phyloP scores from a whole-genome alignment of 2,113 vertebrate species.

The Solenodon paradoxus region DNA sequence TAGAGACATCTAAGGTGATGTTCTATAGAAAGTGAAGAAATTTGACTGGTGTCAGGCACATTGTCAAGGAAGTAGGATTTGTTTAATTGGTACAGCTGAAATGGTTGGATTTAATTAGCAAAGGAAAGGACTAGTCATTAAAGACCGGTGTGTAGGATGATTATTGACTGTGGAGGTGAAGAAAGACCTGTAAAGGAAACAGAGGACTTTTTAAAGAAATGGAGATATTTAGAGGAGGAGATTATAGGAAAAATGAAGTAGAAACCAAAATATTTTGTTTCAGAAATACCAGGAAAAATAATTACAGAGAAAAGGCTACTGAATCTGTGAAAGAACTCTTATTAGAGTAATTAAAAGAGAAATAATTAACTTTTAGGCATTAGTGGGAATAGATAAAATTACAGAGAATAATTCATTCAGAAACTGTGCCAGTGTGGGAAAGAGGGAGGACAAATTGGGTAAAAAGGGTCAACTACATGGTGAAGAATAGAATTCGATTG shows the following conservation, averaged over 20 bases:
- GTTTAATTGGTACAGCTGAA: background rate
- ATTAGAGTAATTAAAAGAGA: background rate
- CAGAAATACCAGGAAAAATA: background rate
- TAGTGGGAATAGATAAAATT: background rate
- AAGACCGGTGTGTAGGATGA: background rate
- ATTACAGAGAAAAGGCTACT: background rate
- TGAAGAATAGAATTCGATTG: too few species aligned
- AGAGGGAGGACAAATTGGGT: too few species aligned
- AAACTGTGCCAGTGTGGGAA: background rate
- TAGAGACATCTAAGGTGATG: background rate
- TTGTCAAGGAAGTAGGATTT: background rate
- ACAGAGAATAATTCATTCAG: background rate
- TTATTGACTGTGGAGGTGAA: background rate
- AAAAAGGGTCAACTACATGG: too few species aligned
- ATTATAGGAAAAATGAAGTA: background rate
- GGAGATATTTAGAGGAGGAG: background rate
- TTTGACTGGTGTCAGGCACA: background rate
- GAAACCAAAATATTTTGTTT: background rate
- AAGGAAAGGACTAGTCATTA: background rate
- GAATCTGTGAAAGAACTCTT: background rate
- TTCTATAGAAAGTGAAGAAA: background rate
- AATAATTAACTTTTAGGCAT: background rate
- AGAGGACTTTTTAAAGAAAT: background rate
- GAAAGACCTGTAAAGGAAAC: background rate
- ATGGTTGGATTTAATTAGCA: background rate